Percentiles rank a stretch among this genome's conserved stretches.
These are phyloP conservation scores for Aphelinus atriplicis DNA, from an alignment of 1,140 invertebrate genomes.

Conservation along the genomic window DNA sequence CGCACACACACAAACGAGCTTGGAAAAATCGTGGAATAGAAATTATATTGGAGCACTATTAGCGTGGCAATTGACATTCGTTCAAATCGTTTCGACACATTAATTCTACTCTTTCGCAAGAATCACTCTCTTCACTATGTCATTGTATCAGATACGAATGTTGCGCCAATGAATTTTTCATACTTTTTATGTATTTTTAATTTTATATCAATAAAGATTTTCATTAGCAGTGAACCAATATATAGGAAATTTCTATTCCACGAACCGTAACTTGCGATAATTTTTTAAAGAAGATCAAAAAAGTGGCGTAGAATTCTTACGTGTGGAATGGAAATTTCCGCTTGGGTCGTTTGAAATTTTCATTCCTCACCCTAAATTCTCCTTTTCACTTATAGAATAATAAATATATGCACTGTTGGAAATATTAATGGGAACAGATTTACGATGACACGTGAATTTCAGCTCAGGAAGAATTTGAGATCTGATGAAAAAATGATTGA, in stretches of 20 bases:
- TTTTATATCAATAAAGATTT: conserved; percentile 42
- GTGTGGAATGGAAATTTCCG: conserved; percentile 65
- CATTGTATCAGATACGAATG: neutral
- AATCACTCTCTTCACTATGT: neutral
- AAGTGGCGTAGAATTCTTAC: neutral
- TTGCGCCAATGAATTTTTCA: neutral
- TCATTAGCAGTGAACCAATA: conserved; percentile 29
- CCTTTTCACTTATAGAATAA: neutral
- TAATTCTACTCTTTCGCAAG: too few relatives aligned
- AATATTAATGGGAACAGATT: conserved; percentile 20
- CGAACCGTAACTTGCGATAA: conserved; percentile 47
- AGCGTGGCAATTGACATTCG: too few relatives aligned
- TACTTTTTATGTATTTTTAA: conserved; percentile 25
- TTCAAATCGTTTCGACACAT: too few relatives aligned
- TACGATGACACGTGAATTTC: neutral
- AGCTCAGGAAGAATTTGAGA: neutral
- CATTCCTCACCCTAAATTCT: conserved; percentile 43
- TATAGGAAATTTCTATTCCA: conserved; percentile 65
- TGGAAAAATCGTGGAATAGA: conserved; percentile 23
- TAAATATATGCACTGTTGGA: neutral
- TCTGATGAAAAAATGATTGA: neutral
- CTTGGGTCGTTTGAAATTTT: conserved; percentile 52
- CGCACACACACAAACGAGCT: neutral
- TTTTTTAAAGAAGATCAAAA: neutral
- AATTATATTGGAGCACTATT: neutral